Evolutionary conservation across 2,797 vertebrate species (phyloP), one percentile per base, ranked within the genome.

Genomic region (Gymnoscopelus microlampas): DNA sequence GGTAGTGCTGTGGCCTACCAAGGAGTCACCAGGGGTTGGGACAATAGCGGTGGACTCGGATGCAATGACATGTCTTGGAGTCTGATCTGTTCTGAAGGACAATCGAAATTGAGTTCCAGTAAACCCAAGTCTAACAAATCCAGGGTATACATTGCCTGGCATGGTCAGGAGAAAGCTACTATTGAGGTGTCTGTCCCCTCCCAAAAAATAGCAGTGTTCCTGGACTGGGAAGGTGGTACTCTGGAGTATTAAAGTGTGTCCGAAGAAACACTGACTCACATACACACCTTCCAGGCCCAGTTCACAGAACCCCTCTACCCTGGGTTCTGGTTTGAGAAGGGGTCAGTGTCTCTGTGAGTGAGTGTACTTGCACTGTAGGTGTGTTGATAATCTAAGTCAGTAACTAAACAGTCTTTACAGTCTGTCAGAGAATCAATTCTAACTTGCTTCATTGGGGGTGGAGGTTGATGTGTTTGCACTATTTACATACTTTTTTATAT

Each of bases 281-380:
- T 87, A 10, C 70, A 85, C 55, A 79, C 68, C 0, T 87, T 88
- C 55, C 0, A 24, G 0, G 50, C 39, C n/a, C 14, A 48, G 8
- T 86, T 85, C 60, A 84, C 51, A n/a, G 11, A 78, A 4, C 67
- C 76, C 0, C 24, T 87, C 1, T 79, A 76, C 50, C 74, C 87
- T 23, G 47, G 53, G 0, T 85, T 89, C 68, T 87, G 84, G 84
- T 61, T 89, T 50, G 2, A 39, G 49, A 48, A 1, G 1, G 82
- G 83, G 63, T 81, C 49, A 19, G 73, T 71, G 19, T 75, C 67
- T 23, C 54, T 89, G n/a, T n/a, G 82, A n/a, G n/a, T n/a, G n/a
- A n/a, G n/a, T n/a, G n/a, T n/a, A n/a, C n/a, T n/a, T n/a, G n/a
- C n/a, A n/a, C n/a, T n/a, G n/a, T n/a, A n/a, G n/a, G n/a, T n/a